Evolutionary conservation across 2,888 invertebrate genomes (phyloP), one percentile per base, ranked within the genome.

Genomic region (Ormyrus pomaceus): DNA sequence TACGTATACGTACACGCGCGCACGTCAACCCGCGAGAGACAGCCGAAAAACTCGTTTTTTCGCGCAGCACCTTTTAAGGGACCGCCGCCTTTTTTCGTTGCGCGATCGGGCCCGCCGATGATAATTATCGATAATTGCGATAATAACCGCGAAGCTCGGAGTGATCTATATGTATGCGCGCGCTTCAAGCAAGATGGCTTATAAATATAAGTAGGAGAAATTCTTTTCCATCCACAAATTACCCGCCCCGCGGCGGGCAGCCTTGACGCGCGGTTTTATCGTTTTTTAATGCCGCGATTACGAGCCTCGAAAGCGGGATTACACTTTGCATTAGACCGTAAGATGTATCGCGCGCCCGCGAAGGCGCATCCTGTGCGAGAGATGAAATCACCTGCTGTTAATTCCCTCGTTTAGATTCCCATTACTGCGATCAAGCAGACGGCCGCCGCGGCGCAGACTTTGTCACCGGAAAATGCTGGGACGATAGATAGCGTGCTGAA

Each of bases 401-500:
- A 77, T 68, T 65, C 51, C 50, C 34, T 34, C 66, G 8, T 79
- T 45, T 82, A 90, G 90, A 89, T 90, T 77, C 89, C 90, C 55
- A 88, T 89, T 58, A 84, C 87, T 10, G 87, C 87, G 19, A 87
- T 89, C 68, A 86, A 84, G 66, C 87, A 88, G 78, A 89, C 87
- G 2, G 85, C 88, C 4, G 84, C 84, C 0, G 87, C 87, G 0
- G 88, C 86, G n/a, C 87, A 89, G 61, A 66, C 80, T 0, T 84
- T 87, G 70, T 87, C 84, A 11, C 89, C 89, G 11, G 83, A 86
- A 59, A 88, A 88, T 69, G 84, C 84, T 7, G 82, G 85, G 19
- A 79, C 83, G 4, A 88, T 89, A n/a, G 85, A 86, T 68, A 86
- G 82, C 71, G 83, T 89, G 45, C 84, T 89, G 13, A 84, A 89